Base-by-base conservation (phyloP, 2,797 vertebrate genomes). In the Ibycter americanus region DNA sequence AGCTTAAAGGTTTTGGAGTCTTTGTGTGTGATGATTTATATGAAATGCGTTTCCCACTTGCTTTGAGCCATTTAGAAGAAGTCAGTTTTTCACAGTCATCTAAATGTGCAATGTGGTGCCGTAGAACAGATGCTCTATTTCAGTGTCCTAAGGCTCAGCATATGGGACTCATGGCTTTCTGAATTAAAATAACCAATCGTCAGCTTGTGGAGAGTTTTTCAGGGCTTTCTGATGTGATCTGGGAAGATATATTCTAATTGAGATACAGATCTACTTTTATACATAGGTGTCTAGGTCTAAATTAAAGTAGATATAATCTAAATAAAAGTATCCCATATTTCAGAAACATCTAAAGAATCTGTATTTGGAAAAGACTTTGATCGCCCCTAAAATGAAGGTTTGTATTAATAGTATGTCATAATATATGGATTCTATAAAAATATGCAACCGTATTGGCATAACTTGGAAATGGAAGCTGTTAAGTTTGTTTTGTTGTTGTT, bases 71-170 rank as follows among this genome's bases (percentile, higher is more conserved):
- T 20, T 46, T 31, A 26, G 54, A 86, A 90, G 49, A 29, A 62
- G 44, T 81, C 90, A 78, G 34, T 49, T 62, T 93, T 93, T 89
- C 34, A 73, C 51, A 82, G 56, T 63, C 76, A 36, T 87, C 44
- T 62, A 89, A 77, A 61, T 38, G 65, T 88, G 54, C 36, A 32
- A 20, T 71, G 70, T 89, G 73, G 49, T 74, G n/a, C 16, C 32
- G 27, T 15, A 77, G 74, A 96, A 81, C 87, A 90, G 68, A 86
- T 96, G 77, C n/a, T 94, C 46, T 71, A 0, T 61, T 93, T 90
- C 83, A 86, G 49, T 95, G 83, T 96, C 77, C 88, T 89, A 55
- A 76, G 73, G 80, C 80, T 82, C 70, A 82, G 61, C 88, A 89
- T 86, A 85, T 88, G 80, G 49, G 51, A 71, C 26, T 81, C 19